These are phyloP conservation scores for Peromyscus eremicus DNA, from an alignment of 2,797 vertebrate genomes.

Conservation along the genomic window DNA sequence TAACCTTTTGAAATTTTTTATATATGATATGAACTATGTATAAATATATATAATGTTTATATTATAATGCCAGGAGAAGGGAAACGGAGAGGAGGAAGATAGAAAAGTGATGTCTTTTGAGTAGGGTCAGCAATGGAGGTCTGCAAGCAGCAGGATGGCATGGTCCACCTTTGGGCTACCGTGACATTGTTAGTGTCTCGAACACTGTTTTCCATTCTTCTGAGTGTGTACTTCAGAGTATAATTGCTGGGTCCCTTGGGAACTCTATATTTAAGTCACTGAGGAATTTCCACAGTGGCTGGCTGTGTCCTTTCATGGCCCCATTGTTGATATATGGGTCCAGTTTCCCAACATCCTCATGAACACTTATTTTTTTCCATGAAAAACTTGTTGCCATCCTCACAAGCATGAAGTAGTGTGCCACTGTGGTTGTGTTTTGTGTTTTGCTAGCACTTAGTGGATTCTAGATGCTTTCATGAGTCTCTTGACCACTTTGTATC, in stretches of 20 bases:
- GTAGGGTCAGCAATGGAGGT: background rate
- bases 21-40: no score
- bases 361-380: constrained; percentile 17
- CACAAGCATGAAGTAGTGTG: background rate
- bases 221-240: background rate
- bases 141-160: background rate
- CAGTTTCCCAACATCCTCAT: background rate
- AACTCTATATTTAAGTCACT: background rate
- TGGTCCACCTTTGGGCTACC: background rate
- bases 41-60: no score
- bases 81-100: background rate
- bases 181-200: background rate
- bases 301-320: background rate
- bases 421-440: background rate
- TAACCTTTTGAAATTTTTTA: background rate
- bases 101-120: background rate
- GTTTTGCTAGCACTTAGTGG: background rate
- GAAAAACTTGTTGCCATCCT: background rate
- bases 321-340: background rate
- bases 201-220: constrained; percentile 20
- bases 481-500: background rate
- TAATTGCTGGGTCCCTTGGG: background rate
- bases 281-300: background rate
- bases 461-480: background rate
- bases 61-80: background rate